These are phyloP conservation scores for Colossoma macropomum DNA, from an alignment of 2,113 vertebrate genomes.

Conservation along the genomic window DNA sequence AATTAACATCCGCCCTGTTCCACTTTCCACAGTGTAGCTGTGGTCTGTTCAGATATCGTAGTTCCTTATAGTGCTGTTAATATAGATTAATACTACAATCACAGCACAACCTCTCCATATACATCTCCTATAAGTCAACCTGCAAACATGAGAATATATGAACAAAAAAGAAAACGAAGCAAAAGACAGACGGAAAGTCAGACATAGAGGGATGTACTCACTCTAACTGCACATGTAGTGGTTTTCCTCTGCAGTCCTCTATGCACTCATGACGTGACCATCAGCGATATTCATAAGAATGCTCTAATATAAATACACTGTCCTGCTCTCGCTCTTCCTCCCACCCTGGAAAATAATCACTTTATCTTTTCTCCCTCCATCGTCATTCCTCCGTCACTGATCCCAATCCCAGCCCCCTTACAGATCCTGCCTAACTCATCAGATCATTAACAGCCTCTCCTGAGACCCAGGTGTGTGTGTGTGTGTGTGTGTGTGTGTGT, in stretches of 20 bases:
- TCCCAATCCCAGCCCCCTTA: slow-evolving; percentile 23
- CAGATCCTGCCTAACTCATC: slow-evolving; percentile 15
- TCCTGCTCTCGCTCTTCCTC: slow-evolving; percentile 26
- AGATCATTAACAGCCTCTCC: slow-evolving; percentile 19
- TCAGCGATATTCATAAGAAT: slow-evolving; percentile 3
- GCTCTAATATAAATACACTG: not conserved
- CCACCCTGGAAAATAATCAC: not conserved
- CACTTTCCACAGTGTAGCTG: not conserved
- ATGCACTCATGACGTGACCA: not conserved
- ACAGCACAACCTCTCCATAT: not conserved
- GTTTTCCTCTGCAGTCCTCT: not conserved
- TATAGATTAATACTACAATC: not conserved
- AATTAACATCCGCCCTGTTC: no score
- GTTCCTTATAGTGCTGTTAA: not conserved
- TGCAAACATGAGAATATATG: not conserved
- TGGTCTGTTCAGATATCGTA: not conserved
- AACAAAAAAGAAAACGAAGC: not conserved
- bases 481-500: slow-evolving; percentile 10
- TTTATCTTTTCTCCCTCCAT: slow-evolving; percentile 30
- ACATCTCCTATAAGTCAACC: not conserved
- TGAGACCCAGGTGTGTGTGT: slow-evolving; percentile 4
- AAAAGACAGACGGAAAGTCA: not conserved
- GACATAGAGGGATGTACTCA: slow-evolving; percentile 5
- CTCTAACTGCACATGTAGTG: not conserved
- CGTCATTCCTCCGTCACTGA: not conserved